These are phyloP conservation scores for Morinoia aosen DNA, from an alignment of 2,888 invertebrate species.

Conservation along the genomic window DNA sequence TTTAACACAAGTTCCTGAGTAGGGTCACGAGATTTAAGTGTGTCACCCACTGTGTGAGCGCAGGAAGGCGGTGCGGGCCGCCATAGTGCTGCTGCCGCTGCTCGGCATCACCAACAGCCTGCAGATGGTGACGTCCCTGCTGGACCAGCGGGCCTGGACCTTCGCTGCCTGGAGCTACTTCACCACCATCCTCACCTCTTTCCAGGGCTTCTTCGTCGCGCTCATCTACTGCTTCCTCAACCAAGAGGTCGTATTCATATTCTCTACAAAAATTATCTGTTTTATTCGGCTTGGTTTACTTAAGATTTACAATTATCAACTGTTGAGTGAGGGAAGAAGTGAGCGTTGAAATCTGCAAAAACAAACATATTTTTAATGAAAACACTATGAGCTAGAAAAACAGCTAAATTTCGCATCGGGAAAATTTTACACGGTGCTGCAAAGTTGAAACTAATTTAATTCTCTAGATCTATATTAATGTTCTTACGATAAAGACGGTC, in stretches of 20 bases:
- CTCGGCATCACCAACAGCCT: slow-evolving; percentile 85
- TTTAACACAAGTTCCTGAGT: no score
- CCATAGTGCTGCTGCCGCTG: slow-evolving; percentile 83
- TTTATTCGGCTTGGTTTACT: not conserved
- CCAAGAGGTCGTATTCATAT: slow-evolving; percentile 79
- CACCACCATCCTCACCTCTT: slow-evolving; percentile 85
- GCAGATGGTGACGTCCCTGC: slow-evolving; percentile 80
- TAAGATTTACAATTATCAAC: no score
- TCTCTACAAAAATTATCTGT: not conserved
- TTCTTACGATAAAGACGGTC: no score
- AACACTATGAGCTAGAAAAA: no score
- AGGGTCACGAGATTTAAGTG: no score
- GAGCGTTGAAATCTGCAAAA: no score
- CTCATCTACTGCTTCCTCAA: slow-evolving; percentile 87
- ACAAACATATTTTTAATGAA: no score
- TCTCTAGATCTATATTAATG: no score
- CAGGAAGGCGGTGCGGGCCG: slow-evolving; percentile 86
- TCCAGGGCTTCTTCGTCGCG: slow-evolving; percentile 87
- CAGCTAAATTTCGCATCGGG: no score
- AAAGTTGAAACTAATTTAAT: no score
- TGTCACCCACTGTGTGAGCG: not conserved
- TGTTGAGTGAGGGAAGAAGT: no score
- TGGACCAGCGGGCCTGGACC: slow-evolving; percentile 78
- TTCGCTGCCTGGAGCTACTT: slow-evolving; percentile 86
- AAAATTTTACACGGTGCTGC: no score